These are phyloP conservation scores for Aphaenogaster ashmeadi DNA, from an alignment of 1,140 invertebrate genomes.

Conservation along the genomic window DNA sequence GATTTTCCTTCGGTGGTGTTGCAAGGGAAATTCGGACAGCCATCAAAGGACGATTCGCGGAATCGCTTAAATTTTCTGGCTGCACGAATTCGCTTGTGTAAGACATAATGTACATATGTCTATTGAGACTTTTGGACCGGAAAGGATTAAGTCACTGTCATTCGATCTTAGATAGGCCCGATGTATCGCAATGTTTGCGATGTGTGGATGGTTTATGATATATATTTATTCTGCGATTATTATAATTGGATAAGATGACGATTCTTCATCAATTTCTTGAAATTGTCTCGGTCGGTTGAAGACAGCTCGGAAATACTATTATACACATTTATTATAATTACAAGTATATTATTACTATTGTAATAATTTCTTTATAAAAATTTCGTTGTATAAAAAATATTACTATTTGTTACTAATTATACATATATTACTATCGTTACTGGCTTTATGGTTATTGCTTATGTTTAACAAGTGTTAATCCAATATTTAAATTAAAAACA, in stretches of 20 bases:
- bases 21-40: neutral
- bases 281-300: neutral
- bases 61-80: neutral
- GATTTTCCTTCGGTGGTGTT: neutral
- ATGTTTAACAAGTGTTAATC: neutral
- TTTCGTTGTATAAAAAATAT: neutral
- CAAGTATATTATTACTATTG: neutral
- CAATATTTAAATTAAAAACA: conserved; percentile 14
- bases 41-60: conserved; percentile 21
- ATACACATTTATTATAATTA: neutral
- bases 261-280: neutral
- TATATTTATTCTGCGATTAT: neutral
- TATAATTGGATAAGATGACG: neutral
- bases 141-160: neutral
- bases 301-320: neutral
- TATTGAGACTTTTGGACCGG: neutral
- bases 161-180: neutral
- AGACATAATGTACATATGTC: neutral
- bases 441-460: neutral
- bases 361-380: neutral
- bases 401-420: neutral
- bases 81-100: conserved; percentile 36
- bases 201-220: neutral
- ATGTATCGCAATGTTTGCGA: neutral
- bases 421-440: neutral